These are phyloP conservation scores for Heptranchias perlo DNA, from an alignment of 2,113 vertebrate species.

Conservation along the genomic window DNA sequence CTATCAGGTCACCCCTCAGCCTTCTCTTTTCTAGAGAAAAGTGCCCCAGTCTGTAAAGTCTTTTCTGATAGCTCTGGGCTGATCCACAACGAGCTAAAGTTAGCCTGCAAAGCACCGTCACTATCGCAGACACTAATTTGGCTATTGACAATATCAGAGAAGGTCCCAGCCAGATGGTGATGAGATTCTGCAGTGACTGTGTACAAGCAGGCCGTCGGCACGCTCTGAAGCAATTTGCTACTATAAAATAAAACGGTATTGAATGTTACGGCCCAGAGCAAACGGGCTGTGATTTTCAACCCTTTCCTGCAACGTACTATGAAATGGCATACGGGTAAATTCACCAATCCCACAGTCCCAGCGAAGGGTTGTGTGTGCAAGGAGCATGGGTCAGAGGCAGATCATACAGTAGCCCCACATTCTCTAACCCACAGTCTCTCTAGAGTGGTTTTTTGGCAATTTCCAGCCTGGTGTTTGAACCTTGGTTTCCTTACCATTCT, in stretches of 20 bases:
- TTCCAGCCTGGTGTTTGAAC: not conserved
- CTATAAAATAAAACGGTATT: not conserved
- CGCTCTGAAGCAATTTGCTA: not conserved
- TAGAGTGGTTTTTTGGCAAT: not conserved
- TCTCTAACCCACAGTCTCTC: not conserved
- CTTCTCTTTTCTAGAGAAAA: not conserved
- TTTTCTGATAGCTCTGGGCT: not conserved
- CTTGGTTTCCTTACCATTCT: not conserved
- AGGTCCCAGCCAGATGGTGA: not conserved
- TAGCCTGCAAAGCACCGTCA: not conserved
- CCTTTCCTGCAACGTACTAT: not conserved
- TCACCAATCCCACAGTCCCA: not conserved
- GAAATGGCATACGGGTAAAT: not conserved
- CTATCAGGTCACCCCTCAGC: not conserved
- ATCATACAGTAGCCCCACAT: not conserved
- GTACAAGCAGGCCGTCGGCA: no score
- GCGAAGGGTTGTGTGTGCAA: not conserved
- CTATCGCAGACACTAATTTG: not conserved
- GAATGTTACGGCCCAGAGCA: not conserved
- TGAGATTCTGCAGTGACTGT: not conserved
- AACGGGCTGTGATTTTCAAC: not conserved
- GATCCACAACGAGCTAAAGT: not conserved
- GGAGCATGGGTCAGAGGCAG: not conserved
- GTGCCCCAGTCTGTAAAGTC: not conserved
- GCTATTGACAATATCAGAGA: not conserved